Evolutionary conservation across 2,888 invertebrate genomes (phyloP).

Genomic region (Dascillus cervinus): DNA sequence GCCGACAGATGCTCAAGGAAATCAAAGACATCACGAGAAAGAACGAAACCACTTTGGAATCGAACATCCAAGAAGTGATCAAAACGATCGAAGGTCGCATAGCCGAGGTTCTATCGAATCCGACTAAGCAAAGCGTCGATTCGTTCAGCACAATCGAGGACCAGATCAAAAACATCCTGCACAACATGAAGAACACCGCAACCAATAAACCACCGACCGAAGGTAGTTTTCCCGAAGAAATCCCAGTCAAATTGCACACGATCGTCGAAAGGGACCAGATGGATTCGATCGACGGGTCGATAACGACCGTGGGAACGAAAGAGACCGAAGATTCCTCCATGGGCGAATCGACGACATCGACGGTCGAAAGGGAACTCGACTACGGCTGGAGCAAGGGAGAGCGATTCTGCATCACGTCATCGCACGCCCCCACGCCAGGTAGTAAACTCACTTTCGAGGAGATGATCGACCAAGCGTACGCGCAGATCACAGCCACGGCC

Average conservation of each 20-base stretch:
- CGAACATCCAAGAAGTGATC: constrained; percentile 11
- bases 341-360: no score
- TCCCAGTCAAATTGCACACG: no score
- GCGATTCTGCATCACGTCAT: neutral
- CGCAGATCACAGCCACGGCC: neutral
- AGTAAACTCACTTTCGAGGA: neutral
- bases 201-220: constrained; percentile 4
- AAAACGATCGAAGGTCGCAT: constrained; percentile 14
- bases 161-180: constrained; percentile 9
- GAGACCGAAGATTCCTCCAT: no score
- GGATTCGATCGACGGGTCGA: no score
- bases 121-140: constrained; percentile 6
- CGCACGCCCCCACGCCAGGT: neutral
- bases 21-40: constrained; percentile 2
- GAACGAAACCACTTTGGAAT: constrained; percentile 5
- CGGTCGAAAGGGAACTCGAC: no score
- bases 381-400: constrained; percentile 6
- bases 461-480: neutral
- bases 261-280: no score
- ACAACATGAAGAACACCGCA: constrained; percentile 3
- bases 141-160: constrained; percentile 9
- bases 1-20: neutral
- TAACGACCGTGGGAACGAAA: no score
- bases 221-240: constrained; percentile 1
- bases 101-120: constrained; percentile 10